A percentile compares a stretch with the other conserved stretches of the same genome.
Evolutionary conservation across 2,113 vertebrate species (phyloP).

Genomic region (Dipodomys spectabilis): DNA sequence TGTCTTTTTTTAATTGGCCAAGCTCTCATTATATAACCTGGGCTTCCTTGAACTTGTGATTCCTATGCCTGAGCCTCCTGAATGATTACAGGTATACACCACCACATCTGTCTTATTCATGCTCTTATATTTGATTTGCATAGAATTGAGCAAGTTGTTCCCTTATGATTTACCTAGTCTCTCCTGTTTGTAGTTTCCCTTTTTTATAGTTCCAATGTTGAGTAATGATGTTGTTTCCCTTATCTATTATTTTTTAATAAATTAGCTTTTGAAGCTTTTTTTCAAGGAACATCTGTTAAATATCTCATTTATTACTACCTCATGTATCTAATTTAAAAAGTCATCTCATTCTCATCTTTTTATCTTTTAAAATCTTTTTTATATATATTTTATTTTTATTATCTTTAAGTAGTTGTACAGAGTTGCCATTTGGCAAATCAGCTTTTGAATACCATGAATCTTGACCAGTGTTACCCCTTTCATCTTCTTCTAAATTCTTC

Average conservation of each 20-base stretch:
- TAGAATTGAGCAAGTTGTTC: neutral
- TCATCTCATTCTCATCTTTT: neutral
- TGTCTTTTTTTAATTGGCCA: neutral
- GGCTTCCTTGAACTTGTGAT: neutral
- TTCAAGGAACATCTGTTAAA: neutral
- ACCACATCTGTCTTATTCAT: neutral
- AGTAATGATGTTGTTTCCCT: neutral
- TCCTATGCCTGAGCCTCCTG: neutral
- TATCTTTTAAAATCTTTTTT: neutral
- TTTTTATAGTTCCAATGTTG: slow-evolving; percentile 2
- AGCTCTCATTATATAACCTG: neutral
- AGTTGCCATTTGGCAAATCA: too few species aligned
- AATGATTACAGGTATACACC: neutral
- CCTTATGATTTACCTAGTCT: neutral
- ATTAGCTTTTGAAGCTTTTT: slow-evolving; percentile 5
- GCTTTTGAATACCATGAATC: too few species aligned
- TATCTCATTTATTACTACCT: neutral
- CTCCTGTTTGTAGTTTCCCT: neutral
- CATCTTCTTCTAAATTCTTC: too few species aligned
- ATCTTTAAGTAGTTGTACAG: too few species aligned
- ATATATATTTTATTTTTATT: too few species aligned
- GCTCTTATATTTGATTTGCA: neutral
- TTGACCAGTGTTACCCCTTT: too few species aligned
- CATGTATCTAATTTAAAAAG: neutral
- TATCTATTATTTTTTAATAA: neutral